Conservation (phyloP, 2,113 vertebrate genomes). For the Lagopus muta region DNA sequence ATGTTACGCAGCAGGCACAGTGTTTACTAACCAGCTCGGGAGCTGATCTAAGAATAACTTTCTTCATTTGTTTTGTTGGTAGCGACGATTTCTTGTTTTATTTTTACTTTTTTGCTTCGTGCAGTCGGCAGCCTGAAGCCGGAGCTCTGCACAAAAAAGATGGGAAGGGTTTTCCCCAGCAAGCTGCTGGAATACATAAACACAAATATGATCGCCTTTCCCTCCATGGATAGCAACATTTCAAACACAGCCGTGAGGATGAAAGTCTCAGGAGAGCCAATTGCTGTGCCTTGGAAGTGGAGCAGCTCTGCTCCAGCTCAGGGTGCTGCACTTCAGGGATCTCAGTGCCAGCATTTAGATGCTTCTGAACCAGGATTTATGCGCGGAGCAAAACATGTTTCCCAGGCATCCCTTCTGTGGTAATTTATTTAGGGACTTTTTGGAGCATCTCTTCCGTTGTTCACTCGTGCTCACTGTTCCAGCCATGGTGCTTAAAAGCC, state of each 20-base stretch:
- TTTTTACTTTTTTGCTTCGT: conserved; percentile 1
- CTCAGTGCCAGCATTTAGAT: not conserved
- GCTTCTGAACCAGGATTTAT: not conserved
- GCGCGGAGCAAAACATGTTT: not conserved
- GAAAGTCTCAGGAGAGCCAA: not conserved
- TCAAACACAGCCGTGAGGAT: not conserved
- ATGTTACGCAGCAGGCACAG: conserved; percentile 49
- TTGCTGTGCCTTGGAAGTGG: not conserved
- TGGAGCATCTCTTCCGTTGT: not conserved
- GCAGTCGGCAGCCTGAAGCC: not conserved
- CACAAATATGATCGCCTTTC: not conserved
- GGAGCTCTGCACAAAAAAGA: not conserved
- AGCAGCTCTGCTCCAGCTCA: conserved; percentile 1
- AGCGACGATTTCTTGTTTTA: not conserved
- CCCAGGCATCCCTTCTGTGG: fast-evolving
- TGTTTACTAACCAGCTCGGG: conserved; percentile 49
- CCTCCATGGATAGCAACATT: not conserved
- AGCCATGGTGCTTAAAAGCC: not conserved
- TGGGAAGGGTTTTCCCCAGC: not conserved
- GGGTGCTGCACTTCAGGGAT: not conserved
- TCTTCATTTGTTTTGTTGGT: not conserved
- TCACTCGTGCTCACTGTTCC: not conserved
- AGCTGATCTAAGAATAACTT: conserved; percentile 68
- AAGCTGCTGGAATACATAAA: not conserved
- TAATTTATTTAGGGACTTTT: not conserved